phyloP scores from a whole-genome alignment of 2,888 invertebrate genomes.

The Parelbella ahira region DNA sequence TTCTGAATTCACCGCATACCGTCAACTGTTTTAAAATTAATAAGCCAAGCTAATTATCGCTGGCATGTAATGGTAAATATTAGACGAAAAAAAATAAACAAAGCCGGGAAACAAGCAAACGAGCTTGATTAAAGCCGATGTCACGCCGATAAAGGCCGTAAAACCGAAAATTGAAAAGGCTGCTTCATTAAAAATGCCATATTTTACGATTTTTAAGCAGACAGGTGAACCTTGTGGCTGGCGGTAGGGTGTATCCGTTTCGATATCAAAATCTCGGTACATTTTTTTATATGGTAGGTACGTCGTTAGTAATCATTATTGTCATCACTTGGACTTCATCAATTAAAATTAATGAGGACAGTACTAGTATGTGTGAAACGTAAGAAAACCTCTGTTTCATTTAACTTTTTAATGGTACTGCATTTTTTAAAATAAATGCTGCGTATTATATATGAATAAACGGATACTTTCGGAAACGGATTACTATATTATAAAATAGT shows the following conservation, averaged over 20 bases:
- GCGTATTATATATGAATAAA: too few species aligned
- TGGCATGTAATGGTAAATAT: slow-evolving; percentile 50
- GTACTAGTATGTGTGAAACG: too few species aligned
- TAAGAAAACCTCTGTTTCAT: too few species aligned
- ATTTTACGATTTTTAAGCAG: slow-evolving; percentile 74
- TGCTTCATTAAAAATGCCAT: slow-evolving; percentile 77
- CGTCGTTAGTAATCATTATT: too few species aligned
- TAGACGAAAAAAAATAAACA: slow-evolving; percentile 39
- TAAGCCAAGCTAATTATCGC: slow-evolving; percentile 66
- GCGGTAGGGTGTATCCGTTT: slow-evolving; percentile 41
- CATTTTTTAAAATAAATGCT: too few species aligned
- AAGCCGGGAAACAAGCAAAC: slow-evolving; percentile 50
- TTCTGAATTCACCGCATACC: slow-evolving; percentile 42
- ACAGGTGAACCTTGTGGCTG: slow-evolving; percentile 68
- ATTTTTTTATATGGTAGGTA: not conserved
- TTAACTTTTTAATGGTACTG: too few species aligned
- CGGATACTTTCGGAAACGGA: too few species aligned
- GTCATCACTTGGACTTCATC: too few species aligned
- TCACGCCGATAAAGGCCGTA: slow-evolving; percentile 76
- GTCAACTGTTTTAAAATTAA: slow-evolving; percentile 44
- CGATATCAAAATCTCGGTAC: not conserved
- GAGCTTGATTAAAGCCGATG: slow-evolving; percentile 73
- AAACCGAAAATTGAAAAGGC: slow-evolving; percentile 78
- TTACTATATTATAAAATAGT: too few species aligned
- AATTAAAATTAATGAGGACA: too few species aligned